These are phyloP conservation scores for Anguilla megastoma DNA, from an alignment of 2,797 vertebrate genomes.

Conservation along the genomic window DNA sequence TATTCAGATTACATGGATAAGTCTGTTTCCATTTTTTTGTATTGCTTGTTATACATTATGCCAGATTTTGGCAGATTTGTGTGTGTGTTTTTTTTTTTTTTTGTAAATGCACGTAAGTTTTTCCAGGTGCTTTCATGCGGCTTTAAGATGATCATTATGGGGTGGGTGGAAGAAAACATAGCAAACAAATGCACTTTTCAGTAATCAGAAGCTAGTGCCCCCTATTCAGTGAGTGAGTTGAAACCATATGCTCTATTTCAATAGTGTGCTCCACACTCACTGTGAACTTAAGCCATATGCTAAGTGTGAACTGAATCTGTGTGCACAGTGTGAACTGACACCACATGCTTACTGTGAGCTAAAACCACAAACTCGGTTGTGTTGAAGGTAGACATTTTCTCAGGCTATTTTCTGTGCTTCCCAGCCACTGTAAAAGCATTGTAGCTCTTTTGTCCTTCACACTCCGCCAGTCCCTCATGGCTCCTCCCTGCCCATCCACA, in stretches of 20 bases:
- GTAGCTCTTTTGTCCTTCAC: slow-evolving; percentile 84
- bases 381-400: slow-evolving; percentile 63
- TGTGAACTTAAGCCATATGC: neutral
- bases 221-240: neutral
- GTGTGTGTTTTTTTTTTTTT: neutral
- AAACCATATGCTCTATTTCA: neutral
- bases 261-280: neutral
- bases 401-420: slow-evolving; percentile 57
- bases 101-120: neutral
- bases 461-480: slow-evolving; percentile 79
- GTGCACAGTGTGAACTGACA: neutral
- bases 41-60: too few species aligned
- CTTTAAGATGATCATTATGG: neutral
- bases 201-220: neutral
- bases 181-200: neutral
- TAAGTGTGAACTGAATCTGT: neutral
- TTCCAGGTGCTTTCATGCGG: neutral
- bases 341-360: neutral
- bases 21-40: too few species aligned
- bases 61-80: too few species aligned
- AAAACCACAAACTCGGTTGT: neutral
- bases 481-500: slow-evolving; percentile 65
- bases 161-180: neutral
- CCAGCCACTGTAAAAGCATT: slow-evolving; percentile 56
- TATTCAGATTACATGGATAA: too few species aligned